phyloP scores from a whole-genome alignment of 2,113 vertebrate genomes.

The Naja naja region DNA sequence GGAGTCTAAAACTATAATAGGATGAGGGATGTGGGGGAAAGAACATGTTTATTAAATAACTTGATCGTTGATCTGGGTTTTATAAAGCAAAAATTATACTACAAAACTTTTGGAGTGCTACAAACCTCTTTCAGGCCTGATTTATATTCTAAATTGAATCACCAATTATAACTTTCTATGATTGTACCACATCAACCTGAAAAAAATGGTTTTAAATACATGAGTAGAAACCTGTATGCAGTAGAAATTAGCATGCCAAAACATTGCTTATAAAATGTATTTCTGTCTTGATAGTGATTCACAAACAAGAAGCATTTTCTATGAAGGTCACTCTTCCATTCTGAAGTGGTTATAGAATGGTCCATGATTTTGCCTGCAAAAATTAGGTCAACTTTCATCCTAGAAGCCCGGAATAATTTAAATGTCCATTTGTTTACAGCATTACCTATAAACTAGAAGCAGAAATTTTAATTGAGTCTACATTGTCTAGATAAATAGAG shows the following conservation, averaged over 20 bases:
- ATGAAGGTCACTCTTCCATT: neutral
- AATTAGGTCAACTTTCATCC: neutral
- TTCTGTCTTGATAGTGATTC: neutral
- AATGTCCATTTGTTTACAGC: slow-evolving; percentile 12
- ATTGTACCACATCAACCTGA: neutral
- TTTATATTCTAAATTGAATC: neutral
- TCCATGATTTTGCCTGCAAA: neutral
- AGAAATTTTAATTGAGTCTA: neutral
- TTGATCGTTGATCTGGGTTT: neutral
- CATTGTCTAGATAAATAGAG: neutral
- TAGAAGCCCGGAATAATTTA: neutral
- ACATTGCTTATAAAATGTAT: neutral
- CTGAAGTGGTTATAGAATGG: neutral
- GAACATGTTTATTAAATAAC: neutral
- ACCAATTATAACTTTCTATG: neutral
- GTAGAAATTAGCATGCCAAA: neutral
- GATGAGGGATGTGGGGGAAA: slow-evolving; percentile 8
- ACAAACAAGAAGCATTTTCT: neutral
- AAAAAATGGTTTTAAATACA: neutral
- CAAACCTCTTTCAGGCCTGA: neutral
- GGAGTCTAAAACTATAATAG: slow-evolving; percentile 16
- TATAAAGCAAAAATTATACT: slow-evolving; percentile 24
- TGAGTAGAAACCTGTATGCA: no score
- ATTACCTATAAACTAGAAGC: neutral
- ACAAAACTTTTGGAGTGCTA: neutral